Evolutionary conservation across 1,140 invertebrate species (phyloP).

Genomic region (Hetaerina americana): DNA sequence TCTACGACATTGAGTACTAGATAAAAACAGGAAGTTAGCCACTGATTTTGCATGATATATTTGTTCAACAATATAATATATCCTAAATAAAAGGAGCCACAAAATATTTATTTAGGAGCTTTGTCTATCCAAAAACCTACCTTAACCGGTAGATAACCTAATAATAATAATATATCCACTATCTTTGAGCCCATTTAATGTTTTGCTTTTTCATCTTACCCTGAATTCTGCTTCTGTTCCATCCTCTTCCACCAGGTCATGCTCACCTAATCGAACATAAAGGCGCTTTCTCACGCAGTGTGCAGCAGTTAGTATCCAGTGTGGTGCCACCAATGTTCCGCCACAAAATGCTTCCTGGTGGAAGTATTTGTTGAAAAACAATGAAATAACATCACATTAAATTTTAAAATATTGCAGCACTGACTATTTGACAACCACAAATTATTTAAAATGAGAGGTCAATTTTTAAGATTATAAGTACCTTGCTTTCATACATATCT

Average conservation of each 20-base stretch:
- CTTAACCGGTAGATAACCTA: too few species aligned
- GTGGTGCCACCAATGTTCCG: constrained; percentile 69
- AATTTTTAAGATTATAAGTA: too few species aligned
- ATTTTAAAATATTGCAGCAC: background rate
- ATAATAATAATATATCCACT: too few species aligned
- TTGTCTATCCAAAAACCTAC: background rate
- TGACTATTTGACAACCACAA: too few species aligned
- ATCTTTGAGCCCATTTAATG: too few species aligned
- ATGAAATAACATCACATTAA: background rate
- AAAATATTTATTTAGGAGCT: background rate
- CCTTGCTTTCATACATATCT: too few species aligned
- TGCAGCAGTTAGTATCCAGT: constrained; percentile 83
- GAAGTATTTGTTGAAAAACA: too few species aligned
- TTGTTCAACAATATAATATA: background rate
- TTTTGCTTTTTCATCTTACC: too few species aligned
- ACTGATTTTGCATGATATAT: too few species aligned
- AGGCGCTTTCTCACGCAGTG: constrained; percentile 71
- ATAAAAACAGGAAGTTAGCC: too few species aligned
- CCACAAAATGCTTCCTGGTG: constrained; percentile 75
- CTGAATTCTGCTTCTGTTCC: constrained; percentile 57
- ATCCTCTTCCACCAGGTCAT: constrained; percentile 53
- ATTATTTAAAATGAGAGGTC: too few species aligned
- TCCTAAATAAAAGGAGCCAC: background rate
- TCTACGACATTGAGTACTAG: too few species aligned
- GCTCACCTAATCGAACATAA: constrained; percentile 71